Percentiles rank a stretch among this genome's conserved stretches.
These are phyloP conservation scores for Choloepus hoffmanni DNA, from an alignment of 2,113 vertebrate genomes.

Conservation along the genomic window DNA sequence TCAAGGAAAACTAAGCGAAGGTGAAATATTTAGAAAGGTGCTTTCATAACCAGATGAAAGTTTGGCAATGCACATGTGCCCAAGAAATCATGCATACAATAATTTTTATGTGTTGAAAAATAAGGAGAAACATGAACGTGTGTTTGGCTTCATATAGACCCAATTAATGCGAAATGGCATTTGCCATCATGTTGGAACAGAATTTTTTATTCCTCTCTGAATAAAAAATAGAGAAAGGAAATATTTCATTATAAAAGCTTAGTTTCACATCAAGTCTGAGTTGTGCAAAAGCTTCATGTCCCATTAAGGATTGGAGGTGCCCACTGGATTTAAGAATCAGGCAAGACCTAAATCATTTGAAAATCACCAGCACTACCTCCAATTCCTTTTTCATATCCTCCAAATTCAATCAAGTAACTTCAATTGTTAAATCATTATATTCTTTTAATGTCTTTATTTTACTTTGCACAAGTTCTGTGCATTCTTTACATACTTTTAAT, in stretches of 20 bases:
- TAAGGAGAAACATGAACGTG: neutral
- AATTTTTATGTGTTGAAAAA: neutral
- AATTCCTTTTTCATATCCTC: neutral
- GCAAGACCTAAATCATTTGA: neutral
- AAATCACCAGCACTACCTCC: neutral
- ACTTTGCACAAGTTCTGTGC: neutral
- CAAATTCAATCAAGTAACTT: neutral
- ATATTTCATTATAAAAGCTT: neutral
- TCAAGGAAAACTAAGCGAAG: neutral
- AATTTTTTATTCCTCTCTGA: neutral
- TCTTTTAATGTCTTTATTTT: neutral
- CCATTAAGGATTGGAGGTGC: fast-evolving
- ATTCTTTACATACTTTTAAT: neutral
- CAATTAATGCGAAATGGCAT: neutral
- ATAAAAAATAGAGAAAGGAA: neutral
- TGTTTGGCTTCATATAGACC: neutral
- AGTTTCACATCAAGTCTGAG: neutral
- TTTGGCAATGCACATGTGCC: neutral
- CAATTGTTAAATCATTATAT: neutral
- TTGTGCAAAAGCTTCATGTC: neutral
- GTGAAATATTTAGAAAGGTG: neutral
- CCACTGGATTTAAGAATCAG: neutral
- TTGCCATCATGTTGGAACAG: neutral
- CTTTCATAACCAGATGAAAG: neutral
- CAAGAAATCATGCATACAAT: neutral